phyloP scores from a whole-genome alignment of 2,797 vertebrate species.

The Avahi laniger region DNA sequence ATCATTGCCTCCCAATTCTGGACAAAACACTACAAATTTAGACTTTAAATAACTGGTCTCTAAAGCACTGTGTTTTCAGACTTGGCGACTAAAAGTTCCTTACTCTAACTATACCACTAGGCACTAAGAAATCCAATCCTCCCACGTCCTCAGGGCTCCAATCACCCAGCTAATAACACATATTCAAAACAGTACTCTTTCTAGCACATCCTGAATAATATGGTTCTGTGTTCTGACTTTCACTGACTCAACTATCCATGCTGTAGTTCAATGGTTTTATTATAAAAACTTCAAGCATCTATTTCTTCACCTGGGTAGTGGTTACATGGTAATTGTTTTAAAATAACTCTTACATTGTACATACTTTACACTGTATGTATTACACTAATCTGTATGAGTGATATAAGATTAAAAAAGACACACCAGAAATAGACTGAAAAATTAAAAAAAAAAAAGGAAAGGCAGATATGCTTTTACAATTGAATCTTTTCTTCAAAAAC shows the following conservation, averaged over 20 bases:
- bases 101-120: neutral
- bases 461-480: neutral
- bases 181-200: neutral
- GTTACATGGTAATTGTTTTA: neutral
- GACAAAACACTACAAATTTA: neutral
- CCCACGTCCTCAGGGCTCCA: neutral
- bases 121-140: neutral
- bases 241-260: neutral
- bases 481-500: neutral
- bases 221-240: neutral
- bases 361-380: neutral
- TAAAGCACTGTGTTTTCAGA: neutral
- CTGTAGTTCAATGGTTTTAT: neutral
- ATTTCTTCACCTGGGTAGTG: neutral
- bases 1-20: neutral
- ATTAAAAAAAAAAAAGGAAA: neutral
- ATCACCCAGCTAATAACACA: neutral
- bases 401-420: neutral
- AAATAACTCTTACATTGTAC: neutral
- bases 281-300: neutral
- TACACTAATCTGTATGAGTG: neutral
- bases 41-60: neutral
- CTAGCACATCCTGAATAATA: neutral
- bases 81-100: neutral
- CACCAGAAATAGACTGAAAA: neutral